Conservation (phyloP, 1,140 invertebrate genomes). For the Monochamus saltuarius region DNA sequence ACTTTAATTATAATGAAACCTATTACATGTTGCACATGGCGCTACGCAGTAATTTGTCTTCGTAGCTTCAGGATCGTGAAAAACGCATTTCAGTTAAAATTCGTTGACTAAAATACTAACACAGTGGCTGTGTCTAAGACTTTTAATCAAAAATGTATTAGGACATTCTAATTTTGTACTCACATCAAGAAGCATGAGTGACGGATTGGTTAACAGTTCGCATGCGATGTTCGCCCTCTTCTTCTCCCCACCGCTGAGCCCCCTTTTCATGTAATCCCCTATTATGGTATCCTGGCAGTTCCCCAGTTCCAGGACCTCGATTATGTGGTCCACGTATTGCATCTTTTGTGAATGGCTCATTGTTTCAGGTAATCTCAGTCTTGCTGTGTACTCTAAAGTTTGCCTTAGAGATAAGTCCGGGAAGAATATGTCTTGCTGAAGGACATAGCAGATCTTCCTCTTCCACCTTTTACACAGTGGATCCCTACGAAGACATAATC, state of each 20-base stretch:
- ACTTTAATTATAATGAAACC: too few species aligned
- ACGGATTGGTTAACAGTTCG: conserved; percentile 82
- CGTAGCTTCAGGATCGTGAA: too few species aligned
- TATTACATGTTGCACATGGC: too few species aligned
- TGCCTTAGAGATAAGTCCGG: conserved; percentile 77
- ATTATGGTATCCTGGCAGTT: conserved; percentile 81
- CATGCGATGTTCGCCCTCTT: conserved; percentile 85
- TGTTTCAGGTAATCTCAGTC: conserved; percentile 73
- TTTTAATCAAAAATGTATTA: too few species aligned
- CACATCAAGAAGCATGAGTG: conserved; percentile 82
- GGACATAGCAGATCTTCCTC: conserved; percentile 78
- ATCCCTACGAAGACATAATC: conserved; percentile 50
- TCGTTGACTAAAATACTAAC: too few species aligned
- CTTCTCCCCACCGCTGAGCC: conserved; percentile 84
- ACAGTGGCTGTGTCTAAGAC: too few species aligned
- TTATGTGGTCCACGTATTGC: conserved; percentile 77
- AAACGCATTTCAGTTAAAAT: too few species aligned
- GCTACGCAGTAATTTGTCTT: too few species aligned
- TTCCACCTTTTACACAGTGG: conserved; percentile 75
- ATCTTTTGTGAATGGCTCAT: conserved; percentile 74
- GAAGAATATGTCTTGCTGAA: conserved; percentile 85
- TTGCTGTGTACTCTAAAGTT: conserved; percentile 74
- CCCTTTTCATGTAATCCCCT: conserved; percentile 75
- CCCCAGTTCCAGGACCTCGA: conserved; percentile 74
- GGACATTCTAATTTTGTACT: conserved; percentile 52